Evolutionary conservation across 2,113 vertebrate species (phyloP).

Genomic region (Aix galericulata): DNA sequence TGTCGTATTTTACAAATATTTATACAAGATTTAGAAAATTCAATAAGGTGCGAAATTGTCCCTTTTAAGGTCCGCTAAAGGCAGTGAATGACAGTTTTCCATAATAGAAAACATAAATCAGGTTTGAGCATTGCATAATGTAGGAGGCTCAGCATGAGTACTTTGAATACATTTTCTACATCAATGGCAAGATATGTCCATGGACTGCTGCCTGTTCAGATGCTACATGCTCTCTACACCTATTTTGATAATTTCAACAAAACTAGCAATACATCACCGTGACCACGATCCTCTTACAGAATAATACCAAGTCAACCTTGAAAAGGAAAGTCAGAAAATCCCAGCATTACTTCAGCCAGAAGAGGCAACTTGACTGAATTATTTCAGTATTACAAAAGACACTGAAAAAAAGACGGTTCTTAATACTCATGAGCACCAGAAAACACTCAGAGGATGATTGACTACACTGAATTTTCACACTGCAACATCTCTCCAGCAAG

Average conservation of each 20-base stretch:
- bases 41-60: conserved; percentile 52
- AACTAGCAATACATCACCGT: not conserved
- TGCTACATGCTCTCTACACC: not conserved
- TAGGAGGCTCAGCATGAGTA: not conserved
- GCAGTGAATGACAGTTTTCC: conserved; percentile 50
- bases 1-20: conserved; percentile 63
- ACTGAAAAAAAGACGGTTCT: not conserved
- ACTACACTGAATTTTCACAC: not conserved
- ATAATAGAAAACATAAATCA: conserved; percentile 61
- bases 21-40: conserved; percentile 67
- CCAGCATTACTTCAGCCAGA: not conserved
- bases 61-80: conserved; percentile 32
- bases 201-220: not conserved
- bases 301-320: not conserved
- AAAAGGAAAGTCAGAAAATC: not conserved
- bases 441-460: not conserved
- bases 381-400: not conserved
- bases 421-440: not conserved
- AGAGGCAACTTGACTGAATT: not conserved
- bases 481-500: not conserved
- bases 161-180: conserved; percentile 41
- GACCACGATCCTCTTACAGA: not conserved
- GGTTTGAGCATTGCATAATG: not conserved
- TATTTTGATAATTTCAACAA: not conserved
- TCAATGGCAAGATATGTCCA: not conserved